Evolutionary conservation across 2,888 invertebrate species (phyloP).

Genomic region (Thysanoteuthis rhombus): DNA sequence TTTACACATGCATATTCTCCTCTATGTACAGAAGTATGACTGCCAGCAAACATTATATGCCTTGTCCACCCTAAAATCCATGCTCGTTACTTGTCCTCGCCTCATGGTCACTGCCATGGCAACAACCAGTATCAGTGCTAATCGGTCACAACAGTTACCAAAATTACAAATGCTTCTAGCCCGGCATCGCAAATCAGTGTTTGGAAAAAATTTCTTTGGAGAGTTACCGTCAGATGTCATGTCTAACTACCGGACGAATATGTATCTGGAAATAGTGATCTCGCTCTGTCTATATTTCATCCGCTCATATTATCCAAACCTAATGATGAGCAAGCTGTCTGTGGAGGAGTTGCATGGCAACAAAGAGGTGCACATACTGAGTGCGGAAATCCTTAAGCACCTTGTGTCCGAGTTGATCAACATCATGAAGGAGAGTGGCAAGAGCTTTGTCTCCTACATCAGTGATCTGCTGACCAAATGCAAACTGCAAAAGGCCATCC

Average conservation of each 20-base stretch:
- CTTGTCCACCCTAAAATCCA: conserved; percentile 78
- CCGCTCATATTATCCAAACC: conserved; percentile 78
- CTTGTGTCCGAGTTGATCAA: conserved; percentile 79
- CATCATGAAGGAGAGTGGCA: conserved; percentile 81
- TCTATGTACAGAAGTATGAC: conserved; percentile 84
- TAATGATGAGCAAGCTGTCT: conserved; percentile 76
- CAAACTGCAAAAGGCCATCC: conserved; percentile 84
- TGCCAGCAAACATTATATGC: conserved; percentile 80
- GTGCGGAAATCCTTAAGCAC: conserved; percentile 79
- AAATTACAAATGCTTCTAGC: conserved; percentile 75
- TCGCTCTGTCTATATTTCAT: conserved; percentile 82
- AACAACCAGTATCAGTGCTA: conserved; percentile 76
- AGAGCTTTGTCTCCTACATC: conserved; percentile 81
- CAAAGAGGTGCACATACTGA: conserved; percentile 80
- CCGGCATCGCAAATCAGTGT: conserved; percentile 82
- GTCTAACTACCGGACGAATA: conserved; percentile 79
- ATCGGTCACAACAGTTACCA: conserved; percentile 56
- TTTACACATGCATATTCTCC: conserved; percentile 83
- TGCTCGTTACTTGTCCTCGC: conserved; percentile 77
- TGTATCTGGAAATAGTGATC: conserved; percentile 81
- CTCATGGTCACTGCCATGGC: conserved; percentile 80
- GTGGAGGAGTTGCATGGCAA: conserved; percentile 78
- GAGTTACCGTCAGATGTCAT: conserved; percentile 73
- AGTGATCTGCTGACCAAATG: conserved; percentile 78
- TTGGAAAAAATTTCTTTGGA: conserved; percentile 73